Base-by-base conservation (phyloP, 2,888 invertebrate genomes). In the Tyria jacobaeae region DNA sequence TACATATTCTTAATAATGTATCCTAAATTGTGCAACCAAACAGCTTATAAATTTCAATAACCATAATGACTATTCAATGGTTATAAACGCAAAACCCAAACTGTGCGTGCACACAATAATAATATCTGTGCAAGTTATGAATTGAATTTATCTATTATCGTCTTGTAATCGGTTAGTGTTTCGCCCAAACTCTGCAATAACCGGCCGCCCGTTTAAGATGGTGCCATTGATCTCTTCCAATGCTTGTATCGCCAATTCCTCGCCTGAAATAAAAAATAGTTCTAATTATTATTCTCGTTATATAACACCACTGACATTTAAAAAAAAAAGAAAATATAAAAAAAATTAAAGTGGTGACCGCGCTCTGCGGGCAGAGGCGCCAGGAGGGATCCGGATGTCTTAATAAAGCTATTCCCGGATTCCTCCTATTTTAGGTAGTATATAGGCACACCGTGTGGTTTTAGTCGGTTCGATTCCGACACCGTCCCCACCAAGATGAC, bases 141-240 rank as follows among this genome's bases (percentile, higher is more conserved):
- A 34, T 17, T 31, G 3, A 41, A 47, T 49, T 63, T 63, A 63
- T 63, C 63, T 63, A 49, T 54, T 15, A 21, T 63, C 55, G 47
- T 63, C 63, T 52, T 63, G 63, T 59, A 63, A 52, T 5, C 59
- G 50, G 24, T 63, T 63, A 54, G 82, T 87, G 73, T 84, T 85
- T 27, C 89, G 83, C 2, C 90, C 92, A 50, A 94, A 94, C 65
- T 89, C 85, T 0, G 88, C 90, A 1, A 95, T 89, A 34, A 95
- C 82, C 0, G 95, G 95, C 62, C 89, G 90, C 3, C 94, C 94
- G 50, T 89, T 86, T 48, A 95, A 69, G 44, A 94, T 89, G 0
- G 91, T 93, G 4, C 95, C 95, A 75, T 95, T 94, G 1, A 93
- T 81, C 71, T 92, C 90, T 15, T 94, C 88, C 59, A 95, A 70